Percentiles rank a stretch among this genome's conserved stretches.
Evolutionary conservation across 2,888 invertebrate genomes (phyloP).

Genomic region (Epiblema foenella): DNA sequence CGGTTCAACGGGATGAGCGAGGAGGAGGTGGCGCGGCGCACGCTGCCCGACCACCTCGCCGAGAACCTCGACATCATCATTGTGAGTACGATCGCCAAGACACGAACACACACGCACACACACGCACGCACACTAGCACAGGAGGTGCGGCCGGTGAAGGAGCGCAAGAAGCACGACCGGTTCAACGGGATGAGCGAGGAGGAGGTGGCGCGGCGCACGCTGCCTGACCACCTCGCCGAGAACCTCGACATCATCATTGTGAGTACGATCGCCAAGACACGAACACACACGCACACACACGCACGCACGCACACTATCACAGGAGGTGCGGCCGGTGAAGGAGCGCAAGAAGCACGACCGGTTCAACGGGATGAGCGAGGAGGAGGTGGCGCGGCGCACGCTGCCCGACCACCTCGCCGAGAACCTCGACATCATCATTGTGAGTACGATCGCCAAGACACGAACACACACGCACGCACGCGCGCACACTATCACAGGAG

Average conservation of each 20-base stretch:
- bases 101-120: constrained; percentile 18
- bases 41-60: constrained; percentile 96
- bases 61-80: constrained; percentile 98
- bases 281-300: no score
- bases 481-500: constrained; percentile 61
- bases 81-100: constrained; percentile 90
- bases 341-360: constrained; percentile 97
- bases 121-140: neutral
- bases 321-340: constrained; percentile 90
- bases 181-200: constrained; percentile 99
- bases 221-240: constrained; percentile 97
- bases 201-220: constrained; percentile 95
- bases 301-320: neutral
- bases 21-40: constrained; percentile 96
- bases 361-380: constrained; percentile 98
- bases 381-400: constrained; percentile 96
- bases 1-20: constrained; percentile 98
- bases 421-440: constrained; percentile 99
- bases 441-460: constrained; percentile 88
- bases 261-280: constrained; percentile 86
- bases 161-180: constrained; percentile 96
- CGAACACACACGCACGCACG: no score
- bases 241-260: constrained; percentile 99
- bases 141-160: constrained; percentile 91
- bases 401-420: constrained; percentile 97